A percentile compares a stretch with the other conserved stretches of the same genome.
Evolutionary conservation across 2,113 vertebrate species (phyloP).

Genomic region (Tenebrosternarchus preto): DNA sequence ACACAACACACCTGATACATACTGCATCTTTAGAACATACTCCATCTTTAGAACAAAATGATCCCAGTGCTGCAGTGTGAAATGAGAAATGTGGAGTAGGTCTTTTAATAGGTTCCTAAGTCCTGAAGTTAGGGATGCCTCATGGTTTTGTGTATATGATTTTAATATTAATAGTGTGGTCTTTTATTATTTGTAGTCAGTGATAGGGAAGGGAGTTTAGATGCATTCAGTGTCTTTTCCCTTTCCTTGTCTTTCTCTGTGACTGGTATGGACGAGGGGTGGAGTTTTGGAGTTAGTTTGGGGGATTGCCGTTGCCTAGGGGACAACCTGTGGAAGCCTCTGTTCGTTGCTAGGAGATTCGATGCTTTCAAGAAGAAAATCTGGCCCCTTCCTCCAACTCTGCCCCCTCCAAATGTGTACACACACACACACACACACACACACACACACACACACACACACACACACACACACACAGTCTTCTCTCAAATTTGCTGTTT

Average conservation of each 20-base stretch:
- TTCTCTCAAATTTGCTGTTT: neutral
- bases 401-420: too few species aligned
- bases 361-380: slow-evolving; percentile 19
- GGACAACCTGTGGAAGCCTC: slow-evolving; percentile 2
- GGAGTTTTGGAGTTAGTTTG: neutral
- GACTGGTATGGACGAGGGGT: neutral
- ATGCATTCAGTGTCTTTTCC: neutral
- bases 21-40: too few species aligned
- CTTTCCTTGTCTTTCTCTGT: neutral
- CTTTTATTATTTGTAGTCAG: too few species aligned
- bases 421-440: slow-evolving; percentile 10
- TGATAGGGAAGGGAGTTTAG: too few species aligned
- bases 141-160: too few species aligned
- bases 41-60: too few species aligned
- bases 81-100: too few species aligned
- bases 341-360: neutral
- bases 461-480: neutral
- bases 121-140: too few species aligned
- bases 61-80: too few species aligned
- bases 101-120: too few species aligned
- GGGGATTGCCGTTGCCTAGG: neutral
- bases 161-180: too few species aligned
- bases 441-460: neutral
- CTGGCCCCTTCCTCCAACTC: neutral
- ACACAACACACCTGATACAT: too few species aligned